These are phyloP conservation scores for Drosophila chauvacae DNA, from an alignment of 1,140 invertebrate genomes.

Conservation along the genomic window DNA sequence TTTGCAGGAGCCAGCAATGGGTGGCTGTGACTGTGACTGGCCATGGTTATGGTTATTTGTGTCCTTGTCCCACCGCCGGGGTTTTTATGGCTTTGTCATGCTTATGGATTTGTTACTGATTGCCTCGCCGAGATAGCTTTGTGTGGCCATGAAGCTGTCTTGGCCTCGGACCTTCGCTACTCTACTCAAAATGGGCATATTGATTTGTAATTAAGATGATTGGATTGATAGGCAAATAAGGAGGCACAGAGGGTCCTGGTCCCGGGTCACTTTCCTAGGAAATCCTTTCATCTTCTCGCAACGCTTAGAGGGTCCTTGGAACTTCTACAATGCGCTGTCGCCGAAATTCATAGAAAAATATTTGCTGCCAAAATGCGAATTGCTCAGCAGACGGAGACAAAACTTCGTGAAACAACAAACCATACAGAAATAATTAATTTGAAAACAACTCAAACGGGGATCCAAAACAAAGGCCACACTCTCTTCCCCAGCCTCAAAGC, in stretches of 20 bases:
- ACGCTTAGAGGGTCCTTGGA: background rate
- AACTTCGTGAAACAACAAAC: conserved; percentile 33
- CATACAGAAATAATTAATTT: conserved; percentile 61
- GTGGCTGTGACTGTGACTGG: conserved; percentile 14
- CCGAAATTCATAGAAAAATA: background rate
- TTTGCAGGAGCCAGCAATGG: conserved; percentile 23
- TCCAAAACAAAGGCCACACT: conserved; percentile 43
- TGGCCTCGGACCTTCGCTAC: conserved; percentile 42
- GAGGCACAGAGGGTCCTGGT: background rate
- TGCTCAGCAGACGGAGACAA: conserved; percentile 23
- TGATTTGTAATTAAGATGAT: conserved; percentile 70
- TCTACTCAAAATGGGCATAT: conserved; percentile 65
- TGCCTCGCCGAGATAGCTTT: conserved; percentile 67
- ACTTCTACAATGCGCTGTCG: background rate
- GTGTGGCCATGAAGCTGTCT: conserved; percentile 40
- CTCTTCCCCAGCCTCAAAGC: conserved; percentile 12
- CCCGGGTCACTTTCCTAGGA: conserved; percentile 16
- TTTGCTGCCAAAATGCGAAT: conserved; percentile 12
- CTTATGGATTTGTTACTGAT: conserved; percentile 80
- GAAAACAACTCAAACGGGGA: conserved; percentile 43
- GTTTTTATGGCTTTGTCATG: conserved; percentile 77
- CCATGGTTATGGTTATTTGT: conserved; percentile 24
- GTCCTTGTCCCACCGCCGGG: conserved; percentile 29
- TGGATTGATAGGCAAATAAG: conserved; percentile 55
- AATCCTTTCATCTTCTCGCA: conserved; percentile 16